phyloP scores from a whole-genome alignment of 2,113 vertebrate genomes.

The Daubentonia madagascariensis region DNA sequence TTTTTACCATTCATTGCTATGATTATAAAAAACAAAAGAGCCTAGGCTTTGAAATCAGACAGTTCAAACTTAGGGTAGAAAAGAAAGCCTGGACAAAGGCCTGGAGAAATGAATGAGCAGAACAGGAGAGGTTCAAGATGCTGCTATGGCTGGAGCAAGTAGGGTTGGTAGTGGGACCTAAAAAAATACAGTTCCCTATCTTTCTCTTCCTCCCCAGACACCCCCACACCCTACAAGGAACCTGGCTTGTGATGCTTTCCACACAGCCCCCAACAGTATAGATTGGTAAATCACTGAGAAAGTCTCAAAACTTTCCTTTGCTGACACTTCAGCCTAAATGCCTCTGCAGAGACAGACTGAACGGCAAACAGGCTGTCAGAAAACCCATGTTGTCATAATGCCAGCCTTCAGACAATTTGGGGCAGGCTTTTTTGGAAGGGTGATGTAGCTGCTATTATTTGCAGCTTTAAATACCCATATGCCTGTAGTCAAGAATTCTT shows the following conservation, averaged over 20 bases:
- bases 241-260: background rate
- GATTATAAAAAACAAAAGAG: background rate
- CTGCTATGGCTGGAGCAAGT: background rate
- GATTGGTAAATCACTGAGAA: background rate
- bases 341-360: background rate
- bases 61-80: background rate
- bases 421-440: background rate
- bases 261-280: background rate
- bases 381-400: background rate
- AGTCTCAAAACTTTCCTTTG: background rate
- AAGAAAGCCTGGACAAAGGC: background rate
- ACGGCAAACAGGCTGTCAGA: background rate
- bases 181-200: background rate
- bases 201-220: background rate
- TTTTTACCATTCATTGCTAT: background rate
- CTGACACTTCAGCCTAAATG: background rate
- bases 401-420: background rate
- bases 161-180: background rate
- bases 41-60: background rate
- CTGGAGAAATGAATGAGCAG: background rate
- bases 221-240: background rate
- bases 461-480: background rate
- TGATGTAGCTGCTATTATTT: slow-evolving; percentile 41
- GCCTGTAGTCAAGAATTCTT: background rate
- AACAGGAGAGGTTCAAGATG: background rate